phyloP scores from a whole-genome alignment of 30 jellyfish, hydroid and myxozoan genomes.

The Catostylus mosaicus region DNA sequence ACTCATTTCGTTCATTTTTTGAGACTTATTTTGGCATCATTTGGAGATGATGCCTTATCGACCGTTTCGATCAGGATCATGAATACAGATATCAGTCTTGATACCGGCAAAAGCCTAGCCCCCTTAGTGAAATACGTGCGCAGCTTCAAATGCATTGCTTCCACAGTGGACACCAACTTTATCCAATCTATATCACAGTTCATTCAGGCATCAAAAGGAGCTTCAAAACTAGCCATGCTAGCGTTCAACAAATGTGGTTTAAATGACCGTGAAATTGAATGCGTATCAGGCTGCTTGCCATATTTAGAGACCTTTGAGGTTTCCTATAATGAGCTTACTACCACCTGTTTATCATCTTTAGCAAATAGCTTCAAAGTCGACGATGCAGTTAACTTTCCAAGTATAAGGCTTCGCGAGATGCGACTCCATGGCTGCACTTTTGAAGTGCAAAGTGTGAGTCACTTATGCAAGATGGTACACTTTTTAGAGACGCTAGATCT shows the following conservation, averaged over 20 bases:
- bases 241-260: conserved; percentile 17
- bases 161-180: neutral
- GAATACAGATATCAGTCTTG: neutral
- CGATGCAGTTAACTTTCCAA: neutral
- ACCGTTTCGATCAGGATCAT: conserved; percentile 9
- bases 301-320: neutral
- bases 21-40: neutral
- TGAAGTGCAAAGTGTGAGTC: neutral
- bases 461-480: neutral
- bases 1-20: conserved; percentile 17
- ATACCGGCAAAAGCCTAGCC: neutral
- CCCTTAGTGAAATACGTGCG: neutral
- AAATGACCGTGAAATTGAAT: neutral
- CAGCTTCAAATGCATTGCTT: neutral
- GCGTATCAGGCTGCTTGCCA: neutral
- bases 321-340: neutral
- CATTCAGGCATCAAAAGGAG: neutral
- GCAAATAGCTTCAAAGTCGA: neutral
- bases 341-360: neutral
- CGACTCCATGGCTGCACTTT: conserved; percentile 5
- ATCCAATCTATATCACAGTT: neutral
- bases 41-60: conserved; percentile 8
- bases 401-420: neutral
- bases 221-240: neutral
- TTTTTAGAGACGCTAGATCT: conserved; percentile 9